phyloP scores from a whole-genome alignment of 2,888 invertebrate species.

The Sclerodermus sp. region DNA sequence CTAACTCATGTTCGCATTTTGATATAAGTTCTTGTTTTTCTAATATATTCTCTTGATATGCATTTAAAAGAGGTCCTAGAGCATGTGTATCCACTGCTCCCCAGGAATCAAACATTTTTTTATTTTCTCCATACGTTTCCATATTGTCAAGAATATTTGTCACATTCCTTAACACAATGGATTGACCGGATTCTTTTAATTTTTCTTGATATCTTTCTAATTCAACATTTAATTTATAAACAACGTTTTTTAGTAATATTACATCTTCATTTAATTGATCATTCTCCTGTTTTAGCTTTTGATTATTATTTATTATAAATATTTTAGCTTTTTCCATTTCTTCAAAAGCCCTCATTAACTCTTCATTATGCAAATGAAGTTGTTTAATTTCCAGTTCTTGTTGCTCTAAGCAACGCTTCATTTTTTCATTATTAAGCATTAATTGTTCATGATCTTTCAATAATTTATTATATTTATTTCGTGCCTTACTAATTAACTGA shows the following conservation, averaged over 20 bases:
- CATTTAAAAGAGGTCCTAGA: slow-evolving; percentile 72
- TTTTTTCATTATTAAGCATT: slow-evolving; percentile 27
- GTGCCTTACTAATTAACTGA: slow-evolving; percentile 28
- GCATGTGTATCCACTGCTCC: slow-evolving; percentile 65
- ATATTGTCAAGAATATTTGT: slow-evolving; percentile 33
- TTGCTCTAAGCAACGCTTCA: slow-evolving; percentile 28
- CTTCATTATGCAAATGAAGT: slow-evolving; percentile 35
- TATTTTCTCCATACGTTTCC: slow-evolving; percentile 50
- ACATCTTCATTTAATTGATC: slow-evolving; percentile 68
- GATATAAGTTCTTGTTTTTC: slow-evolving; percentile 75
- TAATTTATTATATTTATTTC: slow-evolving; percentile 39
- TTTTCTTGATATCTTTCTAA: slow-evolving; percentile 77
- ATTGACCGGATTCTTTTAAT: slow-evolving; percentile 54
- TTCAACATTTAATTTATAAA: slow-evolving; percentile 77
- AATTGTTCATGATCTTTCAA: slow-evolving; percentile 33
- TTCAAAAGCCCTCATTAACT: slow-evolving; percentile 27
- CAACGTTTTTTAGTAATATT: slow-evolving; percentile 73
- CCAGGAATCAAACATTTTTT: slow-evolving; percentile 62
- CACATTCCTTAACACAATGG: slow-evolving; percentile 19
- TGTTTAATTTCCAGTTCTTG: slow-evolving; percentile 36
- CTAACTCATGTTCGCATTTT: slow-evolving; percentile 72
- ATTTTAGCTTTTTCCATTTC: slow-evolving; percentile 36
- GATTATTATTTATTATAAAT: slow-evolving; percentile 23
- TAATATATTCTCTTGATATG: slow-evolving; percentile 75
- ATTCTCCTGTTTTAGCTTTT: slow-evolving; percentile 62